phyloP scores from a whole-genome alignment of 1,140 invertebrate species.

The Paralvinella palmiformis region DNA sequence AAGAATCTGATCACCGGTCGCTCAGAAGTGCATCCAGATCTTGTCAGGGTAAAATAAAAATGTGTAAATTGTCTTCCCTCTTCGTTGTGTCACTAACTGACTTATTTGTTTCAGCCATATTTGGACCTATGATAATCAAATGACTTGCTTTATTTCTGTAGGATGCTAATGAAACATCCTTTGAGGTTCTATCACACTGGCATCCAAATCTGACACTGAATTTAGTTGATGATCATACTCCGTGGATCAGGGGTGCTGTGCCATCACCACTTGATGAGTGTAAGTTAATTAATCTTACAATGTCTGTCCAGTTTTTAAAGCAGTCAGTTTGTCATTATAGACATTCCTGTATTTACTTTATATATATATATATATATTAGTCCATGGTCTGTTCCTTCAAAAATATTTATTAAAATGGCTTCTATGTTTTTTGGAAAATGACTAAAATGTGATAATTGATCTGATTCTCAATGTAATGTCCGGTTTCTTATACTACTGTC shows the following conservation, averaged over 20 bases:
- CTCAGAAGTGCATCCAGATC: conserved; percentile 57
- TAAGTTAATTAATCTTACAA: conserved; percentile 43
- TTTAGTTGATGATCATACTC: conserved; percentile 87
- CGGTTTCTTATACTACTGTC: too few species aligned
- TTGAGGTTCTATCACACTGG: conserved; percentile 95
- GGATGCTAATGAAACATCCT: conserved; percentile 41
- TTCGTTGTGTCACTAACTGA: not conserved
- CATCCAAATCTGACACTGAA: conserved; percentile 98
- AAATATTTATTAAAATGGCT: too few species aligned
- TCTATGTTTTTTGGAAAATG: too few species aligned
- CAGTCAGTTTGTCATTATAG: too few species aligned
- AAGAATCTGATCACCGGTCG: conserved; percentile 93
- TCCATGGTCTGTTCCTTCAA: too few species aligned
- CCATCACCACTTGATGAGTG: conserved; percentile 88
- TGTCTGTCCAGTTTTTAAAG: too few species aligned
- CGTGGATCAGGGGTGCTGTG: conserved; percentile 79
- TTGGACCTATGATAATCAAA: not conserved
- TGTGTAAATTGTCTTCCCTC: too few species aligned
- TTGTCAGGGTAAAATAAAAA: conserved; percentile 33
- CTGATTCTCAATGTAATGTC: too few species aligned
- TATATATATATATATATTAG: too few species aligned
- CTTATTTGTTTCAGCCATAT: not conserved
- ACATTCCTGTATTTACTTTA: too few species aligned
- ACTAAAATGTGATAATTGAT: too few species aligned
- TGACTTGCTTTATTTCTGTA: not conserved